Evolutionary conservation across 2,113 vertebrate species (phyloP).

Genomic region (Apodemus sylvaticus): DNA sequence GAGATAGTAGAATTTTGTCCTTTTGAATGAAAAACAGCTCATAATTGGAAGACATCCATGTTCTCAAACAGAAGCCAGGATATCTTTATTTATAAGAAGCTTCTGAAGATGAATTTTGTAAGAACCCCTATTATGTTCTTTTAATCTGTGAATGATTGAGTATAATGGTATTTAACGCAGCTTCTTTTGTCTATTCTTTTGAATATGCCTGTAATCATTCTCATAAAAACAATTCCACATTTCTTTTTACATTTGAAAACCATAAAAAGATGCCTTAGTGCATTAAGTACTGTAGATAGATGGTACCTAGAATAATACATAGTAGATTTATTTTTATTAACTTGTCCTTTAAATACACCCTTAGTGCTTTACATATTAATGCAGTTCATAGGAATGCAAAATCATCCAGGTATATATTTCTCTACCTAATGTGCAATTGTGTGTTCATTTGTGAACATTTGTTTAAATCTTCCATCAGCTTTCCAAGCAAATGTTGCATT

Average conservation of each 20-base stretch:
- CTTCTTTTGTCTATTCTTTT: not conserved
- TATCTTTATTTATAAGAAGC: not conserved
- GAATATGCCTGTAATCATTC: not conserved
- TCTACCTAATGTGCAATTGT: slow-evolving; percentile 32
- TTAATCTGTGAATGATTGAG: slow-evolving; percentile 23
- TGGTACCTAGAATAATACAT: not conserved
- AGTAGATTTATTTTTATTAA: slow-evolving; percentile 53
- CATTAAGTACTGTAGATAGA: not conserved
- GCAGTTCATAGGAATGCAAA: slow-evolving; percentile 34
- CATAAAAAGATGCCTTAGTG: not conserved
- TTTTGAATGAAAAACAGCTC: not conserved
- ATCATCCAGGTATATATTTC: not conserved
- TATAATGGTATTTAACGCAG: not conserved
- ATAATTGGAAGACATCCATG: not conserved
- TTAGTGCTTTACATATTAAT: slow-evolving; percentile 28
- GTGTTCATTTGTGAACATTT: slow-evolving; percentile 38
- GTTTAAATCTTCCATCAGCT: slow-evolving; percentile 29
- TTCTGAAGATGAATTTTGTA: slow-evolving; percentile 19
- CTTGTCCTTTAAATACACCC: not conserved
- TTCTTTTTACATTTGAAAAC: slow-evolving; percentile 28
- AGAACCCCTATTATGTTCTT: not conserved
- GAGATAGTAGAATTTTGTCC: not conserved
- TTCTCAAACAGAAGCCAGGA: not conserved
- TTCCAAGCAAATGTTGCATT: slow-evolving; percentile 32
- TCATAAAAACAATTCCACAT: not conserved